Percentiles rank a stretch among this genome's conserved stretches.
phyloP scores from a whole-genome alignment of 2,797 vertebrate genomes.

The Erethizon dorsatum region DNA sequence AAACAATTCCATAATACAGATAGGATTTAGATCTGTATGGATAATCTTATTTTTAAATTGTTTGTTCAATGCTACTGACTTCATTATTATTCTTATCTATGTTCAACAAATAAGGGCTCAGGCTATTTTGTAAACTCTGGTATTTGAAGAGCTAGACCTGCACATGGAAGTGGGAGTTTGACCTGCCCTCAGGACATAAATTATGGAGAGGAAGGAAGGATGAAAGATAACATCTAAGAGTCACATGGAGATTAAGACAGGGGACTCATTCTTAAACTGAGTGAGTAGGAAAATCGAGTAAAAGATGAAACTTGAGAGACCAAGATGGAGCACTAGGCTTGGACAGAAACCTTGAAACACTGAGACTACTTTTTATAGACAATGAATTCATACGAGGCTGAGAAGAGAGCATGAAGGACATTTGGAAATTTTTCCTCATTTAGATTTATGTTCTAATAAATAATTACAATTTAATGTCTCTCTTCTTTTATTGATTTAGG shows the following conservation, averaged over 20 bases:
- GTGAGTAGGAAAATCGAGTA: not conserved
- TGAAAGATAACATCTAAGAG: not conserved
- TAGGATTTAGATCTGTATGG: not conserved
- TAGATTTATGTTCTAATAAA: conserved; percentile 35
- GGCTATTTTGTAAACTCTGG: not conserved
- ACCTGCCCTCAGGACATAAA: not conserved
- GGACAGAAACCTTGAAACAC: not conserved
- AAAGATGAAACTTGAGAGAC: not conserved
- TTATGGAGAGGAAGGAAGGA: not conserved
- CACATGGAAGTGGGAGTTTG: not conserved
- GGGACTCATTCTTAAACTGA: not conserved
- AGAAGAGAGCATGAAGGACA: not conserved
- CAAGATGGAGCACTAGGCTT: not conserved
- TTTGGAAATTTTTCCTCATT: not conserved
- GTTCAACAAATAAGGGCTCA: not conserved
- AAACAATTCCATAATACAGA: not conserved
- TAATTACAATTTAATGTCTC: conserved; percentile 18
- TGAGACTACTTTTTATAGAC: not conserved
- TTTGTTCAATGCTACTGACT: not conserved
- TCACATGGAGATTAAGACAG: not conserved
- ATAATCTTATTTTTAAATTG: not conserved
- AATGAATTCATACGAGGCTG: not conserved
- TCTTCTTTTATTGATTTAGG: conserved; percentile 27
- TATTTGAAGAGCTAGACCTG: not conserved
- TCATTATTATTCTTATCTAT: conserved; percentile 13